phyloP scores from a whole-genome alignment of 2,888 invertebrate species.

The Leuctra nigra region DNA sequence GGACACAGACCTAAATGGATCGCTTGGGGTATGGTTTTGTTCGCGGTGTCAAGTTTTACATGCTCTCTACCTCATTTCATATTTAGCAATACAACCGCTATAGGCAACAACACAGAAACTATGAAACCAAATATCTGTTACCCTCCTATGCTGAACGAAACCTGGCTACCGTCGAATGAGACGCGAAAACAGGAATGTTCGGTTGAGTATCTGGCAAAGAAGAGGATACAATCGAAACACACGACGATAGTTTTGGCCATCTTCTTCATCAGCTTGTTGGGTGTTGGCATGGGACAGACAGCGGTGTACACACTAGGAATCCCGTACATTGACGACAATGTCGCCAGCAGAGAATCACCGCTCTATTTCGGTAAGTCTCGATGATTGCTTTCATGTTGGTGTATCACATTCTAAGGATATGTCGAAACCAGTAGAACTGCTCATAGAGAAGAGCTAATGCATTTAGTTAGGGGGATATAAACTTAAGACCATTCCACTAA shows the following conservation, averaged over 20 bases:
- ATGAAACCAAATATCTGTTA: constrained; percentile 29
- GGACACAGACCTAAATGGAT: constrained; percentile 93
- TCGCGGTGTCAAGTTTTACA: constrained; percentile 77
- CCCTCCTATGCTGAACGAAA: constrained; percentile 17
- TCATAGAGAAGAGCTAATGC: too few species aligned
- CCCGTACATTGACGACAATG: constrained; percentile 91
- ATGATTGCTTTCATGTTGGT: too few species aligned
- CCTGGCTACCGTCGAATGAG: constrained; percentile 17
- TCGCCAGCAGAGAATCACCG: constrained; percentile 85
- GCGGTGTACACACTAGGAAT: constrained; percentile 89
- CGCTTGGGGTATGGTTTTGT: constrained; percentile 84
- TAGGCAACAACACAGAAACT: constrained; percentile 32
- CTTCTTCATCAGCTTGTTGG: constrained; percentile 79
- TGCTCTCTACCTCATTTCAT: constrained; percentile 84
- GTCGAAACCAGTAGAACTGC: too few species aligned
- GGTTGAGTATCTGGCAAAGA: constrained; percentile 54
- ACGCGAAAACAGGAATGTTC: constrained; percentile 35
- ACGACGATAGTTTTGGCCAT: constrained; percentile 77
- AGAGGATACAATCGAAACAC: constrained; percentile 65
- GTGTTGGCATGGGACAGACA: constrained; percentile 88
- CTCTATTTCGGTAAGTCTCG: constrained; percentile 82
- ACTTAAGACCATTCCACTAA: too few species aligned
- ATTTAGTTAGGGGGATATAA: too few species aligned
- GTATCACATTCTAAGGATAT: too few species aligned
- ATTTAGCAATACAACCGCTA: constrained; percentile 63